Evolutionary conservation across 2,113 vertebrate genomes (phyloP), one percentile per base, ranked within the genome.

Genomic region (Odocoileus virginianus): DNA sequence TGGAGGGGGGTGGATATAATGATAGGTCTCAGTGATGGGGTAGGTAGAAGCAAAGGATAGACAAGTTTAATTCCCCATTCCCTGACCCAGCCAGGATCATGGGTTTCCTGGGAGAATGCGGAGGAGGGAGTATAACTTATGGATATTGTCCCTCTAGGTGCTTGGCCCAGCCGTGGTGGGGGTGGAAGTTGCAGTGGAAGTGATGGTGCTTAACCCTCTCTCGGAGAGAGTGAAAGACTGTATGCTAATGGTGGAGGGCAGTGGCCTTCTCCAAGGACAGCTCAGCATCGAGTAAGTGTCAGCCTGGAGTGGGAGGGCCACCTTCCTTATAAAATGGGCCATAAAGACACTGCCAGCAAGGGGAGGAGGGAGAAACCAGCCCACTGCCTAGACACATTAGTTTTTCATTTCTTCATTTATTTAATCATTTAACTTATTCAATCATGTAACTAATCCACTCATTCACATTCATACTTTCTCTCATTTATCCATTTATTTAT

Each of bases 151-250:
- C 25, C 74, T 84, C 40, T 91, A 98, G 98, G 97, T 98, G 6
- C 79, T 97, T 95, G 96, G 97, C 23, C 97, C 98, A 1, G 91
- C 99, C 1, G 40, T 83, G 33, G 86, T 98, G 89, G 23, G 94
- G 40, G 14, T 64, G 0, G n/a, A 45, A 0, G 81, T 98, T 14
- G 23, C 0, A 0, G 98, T 96, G 5, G 97, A 99, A 43, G 92
- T 99, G 57, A 11, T 87, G 2, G 99, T 99, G 95, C 71, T 61
- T 54, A 99, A 99, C 89, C 99, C 99, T 0, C 43, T 98, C 2
- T 9, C 76, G 0, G 96, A 98, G 40, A 95, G 13, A 0, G 98
- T 99, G 43, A 96, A 40, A 1, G 43, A 98, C 87, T 98, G 99
- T 91, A 21, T 19, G 27, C 71, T 99, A 92, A 98, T 98, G 0